phyloP scores from a whole-genome alignment of 1,140 invertebrate genomes.

The Phthorimaea operculella region DNA sequence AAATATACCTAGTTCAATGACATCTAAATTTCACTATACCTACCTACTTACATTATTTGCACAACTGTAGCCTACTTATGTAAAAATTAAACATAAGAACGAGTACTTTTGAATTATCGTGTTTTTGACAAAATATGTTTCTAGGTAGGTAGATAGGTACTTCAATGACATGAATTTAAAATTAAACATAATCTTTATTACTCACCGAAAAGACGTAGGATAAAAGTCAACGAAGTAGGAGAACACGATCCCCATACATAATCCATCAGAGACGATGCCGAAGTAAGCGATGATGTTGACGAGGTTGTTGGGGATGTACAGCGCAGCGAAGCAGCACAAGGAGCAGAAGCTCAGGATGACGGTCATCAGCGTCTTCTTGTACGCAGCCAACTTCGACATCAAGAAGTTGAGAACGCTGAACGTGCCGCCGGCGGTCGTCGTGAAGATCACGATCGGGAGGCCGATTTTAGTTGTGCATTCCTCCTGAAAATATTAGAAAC shows the following conservation, averaged over 20 bases:
- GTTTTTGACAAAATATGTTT: no score
- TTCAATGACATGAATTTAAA: no score
- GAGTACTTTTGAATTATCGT: no score
- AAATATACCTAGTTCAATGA: no score
- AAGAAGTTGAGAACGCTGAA: conserved; percentile 51
- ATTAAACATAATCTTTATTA: neutral
- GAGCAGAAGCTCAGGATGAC: conserved; percentile 36
- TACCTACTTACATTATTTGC: no score
- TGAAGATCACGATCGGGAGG: neutral
- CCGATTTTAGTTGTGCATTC: neutral
- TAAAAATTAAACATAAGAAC: no score
- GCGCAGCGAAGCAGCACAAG: neutral
- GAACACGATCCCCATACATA: conserved; percentile 24
- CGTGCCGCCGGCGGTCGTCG: conserved; percentile 34
- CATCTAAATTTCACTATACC: no score
- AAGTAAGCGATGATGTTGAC: neutral
- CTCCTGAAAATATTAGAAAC: neutral
- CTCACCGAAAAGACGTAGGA: conserved; percentile 30
- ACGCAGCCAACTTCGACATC: conserved; percentile 44
- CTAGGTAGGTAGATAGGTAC: no score
- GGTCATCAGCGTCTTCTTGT: conserved; percentile 42
- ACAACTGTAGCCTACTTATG: no score
- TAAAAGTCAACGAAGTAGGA: conserved; percentile 29
- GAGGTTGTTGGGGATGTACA: neutral
- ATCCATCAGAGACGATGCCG: neutral